Evolutionary conservation across 2,797 vertebrate species (phyloP), one percentile per base, ranked within the genome.

Genomic region (Clarias laeviceps): DNA sequence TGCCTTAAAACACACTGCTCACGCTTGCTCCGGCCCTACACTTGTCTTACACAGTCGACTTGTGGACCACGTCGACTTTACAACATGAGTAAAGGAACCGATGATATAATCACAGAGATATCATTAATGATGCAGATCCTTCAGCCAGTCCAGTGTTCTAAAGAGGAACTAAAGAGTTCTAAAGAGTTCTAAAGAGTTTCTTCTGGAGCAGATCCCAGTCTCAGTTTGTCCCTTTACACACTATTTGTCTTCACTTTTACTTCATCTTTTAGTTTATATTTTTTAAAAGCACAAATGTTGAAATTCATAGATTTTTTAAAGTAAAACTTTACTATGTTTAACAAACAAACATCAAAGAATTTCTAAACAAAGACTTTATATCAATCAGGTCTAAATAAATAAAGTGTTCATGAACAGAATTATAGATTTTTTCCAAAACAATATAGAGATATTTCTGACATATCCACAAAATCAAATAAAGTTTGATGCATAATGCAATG

Each of bases 1-100:
- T 90, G 89, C 78, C 87, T 81, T 80, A 85, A 87, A 87, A 84
- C 84, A 80, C 87, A 82, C 50, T 40, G 76, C 76, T 87, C 87
- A 84, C 81, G 72, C 85, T 91, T 85, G 82, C 82, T 85, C 45
- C 65, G 74, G 76, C 84, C 76, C 83, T 85, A 62, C 86, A 87
- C 88, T 90, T 87, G 70, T 84, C 83, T 85, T 85, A 82, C 15
- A 84, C 85, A 59, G 72, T 17, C 32, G 24, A 45, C 37, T 54
- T 54, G 50, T 14, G 50, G 7, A 61, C 59, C 1, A 5, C 1
- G 24, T 5, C 4, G 27, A 57, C 3, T 32, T 50, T 50, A 73
- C 17, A 50, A n/a, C 5, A 2, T 8, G 24, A 40, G 50, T 17
- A n/a, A 73, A 4, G 37, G 1, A 4, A 24, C 24, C 2, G 5